Conservation (phyloP, 1,140 invertebrate species). For the Scaptomyza graminum region DNA sequence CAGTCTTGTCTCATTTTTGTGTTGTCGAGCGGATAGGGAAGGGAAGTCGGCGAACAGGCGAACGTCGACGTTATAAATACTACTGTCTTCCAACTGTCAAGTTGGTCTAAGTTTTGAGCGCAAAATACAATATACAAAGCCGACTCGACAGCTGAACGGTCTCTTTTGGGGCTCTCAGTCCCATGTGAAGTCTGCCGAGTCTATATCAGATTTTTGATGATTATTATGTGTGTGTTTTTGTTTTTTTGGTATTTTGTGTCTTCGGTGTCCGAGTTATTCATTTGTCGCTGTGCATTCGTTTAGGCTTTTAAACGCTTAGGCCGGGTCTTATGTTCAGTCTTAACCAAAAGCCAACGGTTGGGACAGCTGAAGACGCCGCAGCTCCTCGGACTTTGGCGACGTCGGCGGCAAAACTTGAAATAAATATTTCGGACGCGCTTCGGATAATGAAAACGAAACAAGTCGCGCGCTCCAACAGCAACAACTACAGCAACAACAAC, state of each 20-base stretch:
- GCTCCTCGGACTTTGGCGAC: constrained; percentile 18
- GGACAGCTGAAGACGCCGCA: constrained; percentile 71
- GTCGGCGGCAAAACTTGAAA: constrained; percentile 75
- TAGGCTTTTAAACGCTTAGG: constrained; percentile 82
- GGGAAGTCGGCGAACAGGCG: no score
- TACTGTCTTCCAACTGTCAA: constrained; percentile 82
- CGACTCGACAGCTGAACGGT: constrained; percentile 78
- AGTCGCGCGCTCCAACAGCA: constrained; percentile 58
- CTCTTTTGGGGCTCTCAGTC: constrained; percentile 15
- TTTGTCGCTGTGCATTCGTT: constrained; percentile 67
- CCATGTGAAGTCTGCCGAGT: background rate
- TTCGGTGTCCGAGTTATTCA: constrained; percentile 15
- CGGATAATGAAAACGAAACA: constrained; percentile 80
- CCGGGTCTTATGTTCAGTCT: constrained; percentile 73
- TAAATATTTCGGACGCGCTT: constrained; percentile 71
- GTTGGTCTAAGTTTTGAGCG: constrained; percentile 80
- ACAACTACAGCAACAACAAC: constrained; percentile 26
- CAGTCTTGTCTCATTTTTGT: constrained; percentile 72
- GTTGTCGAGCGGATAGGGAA: constrained; percentile 21
- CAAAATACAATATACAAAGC: constrained; percentile 75
- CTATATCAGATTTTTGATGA: constrained; percentile 59
- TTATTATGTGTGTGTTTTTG: constrained; percentile 75
- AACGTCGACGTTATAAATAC: constrained; percentile 70
- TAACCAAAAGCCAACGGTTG: constrained; percentile 74
- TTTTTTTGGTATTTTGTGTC: background rate